Evolutionary conservation across 2,888 invertebrate species (phyloP), one percentile per base, ranked within the genome.

Genomic region (Agrenia bidenticulata): DNA sequence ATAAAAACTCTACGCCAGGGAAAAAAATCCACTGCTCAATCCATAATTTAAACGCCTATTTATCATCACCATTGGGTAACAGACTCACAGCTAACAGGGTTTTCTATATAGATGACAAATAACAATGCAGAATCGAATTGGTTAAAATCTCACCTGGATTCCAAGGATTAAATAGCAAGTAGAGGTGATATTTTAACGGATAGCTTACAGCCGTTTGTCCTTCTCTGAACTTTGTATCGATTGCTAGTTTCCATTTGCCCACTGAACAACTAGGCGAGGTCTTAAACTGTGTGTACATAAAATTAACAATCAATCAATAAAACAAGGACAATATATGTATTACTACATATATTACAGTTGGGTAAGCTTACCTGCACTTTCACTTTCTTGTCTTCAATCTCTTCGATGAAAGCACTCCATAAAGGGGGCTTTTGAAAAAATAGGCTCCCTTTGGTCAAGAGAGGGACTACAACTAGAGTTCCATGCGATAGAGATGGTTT

Each of bases 81-180:
- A n/a, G n/a, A n/a, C n/a, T n/a, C n/a, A n/a, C n/a, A n/a, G n/a
- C n/a, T n/a, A n/a, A n/a, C n/a, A n/a, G n/a, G n/a, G n/a, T n/a
- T n/a, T n/a, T n/a, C n/a, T n/a, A n/a, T n/a, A n/a, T n/a, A n/a
- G n/a, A n/a, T n/a, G n/a, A n/a, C n/a, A n/a, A n/a, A n/a, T n/a
- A n/a, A n/a, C n/a, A n/a, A n/a, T n/a, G n/a, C n/a, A n/a, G n/a
- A n/a, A n/a, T n/a, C n/a, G n/a, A n/a, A n/a, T n/a, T n/a, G n/a
- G n/a, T n/a, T n/a, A n/a, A n/a, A n/a, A n/a, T 32, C 77, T 78
- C 80, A 90, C 91, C 88, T 83, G 84, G 84, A 78, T 90, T 89
- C 95, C 95, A 95, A 0, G 94, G 90, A 81, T 95, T 95, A 78
- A 91, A 95, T 1, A 95, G 83, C 1, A 95, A 81, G 78, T 89